Evolutionary conservation across 2,888 invertebrate genomes (phyloP).

Genomic region (Ctena decussata): DNA sequence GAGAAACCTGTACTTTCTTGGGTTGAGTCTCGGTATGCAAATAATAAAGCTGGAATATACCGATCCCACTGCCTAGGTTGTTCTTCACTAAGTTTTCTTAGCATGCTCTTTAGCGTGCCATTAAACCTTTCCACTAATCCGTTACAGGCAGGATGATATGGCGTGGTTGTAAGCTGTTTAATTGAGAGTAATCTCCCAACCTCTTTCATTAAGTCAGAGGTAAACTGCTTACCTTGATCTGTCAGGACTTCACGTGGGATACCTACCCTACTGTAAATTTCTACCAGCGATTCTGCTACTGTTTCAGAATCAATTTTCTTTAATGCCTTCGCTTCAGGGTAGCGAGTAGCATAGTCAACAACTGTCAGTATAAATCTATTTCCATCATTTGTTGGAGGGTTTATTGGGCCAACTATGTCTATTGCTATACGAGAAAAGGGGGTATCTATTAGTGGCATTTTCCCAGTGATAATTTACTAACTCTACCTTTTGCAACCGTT

Average conservation of each 20-base stretch:
- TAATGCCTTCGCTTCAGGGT: slow-evolving; percentile 59
- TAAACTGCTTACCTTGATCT: slow-evolving; percentile 64
- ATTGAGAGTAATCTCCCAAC: slow-evolving; percentile 47
- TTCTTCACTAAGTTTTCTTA: slow-evolving; percentile 42
- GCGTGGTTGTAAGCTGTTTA: slow-evolving; percentile 28
- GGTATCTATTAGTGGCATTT: slow-evolving; percentile 44
- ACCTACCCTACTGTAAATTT: slow-evolving; percentile 54
- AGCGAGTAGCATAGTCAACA: slow-evolving; percentile 63
- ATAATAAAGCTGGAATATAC: slow-evolving; percentile 54
- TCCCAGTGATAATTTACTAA: background rate
- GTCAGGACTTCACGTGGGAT: slow-evolving; percentile 57
- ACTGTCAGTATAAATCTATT: slow-evolving; percentile 62
- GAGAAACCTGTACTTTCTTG: slow-evolving; percentile 55
- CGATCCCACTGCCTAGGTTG: slow-evolving; percentile 62
- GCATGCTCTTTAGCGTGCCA: slow-evolving; percentile 58
- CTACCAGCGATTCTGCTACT: slow-evolving; percentile 62
- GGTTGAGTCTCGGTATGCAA: slow-evolving; percentile 66
- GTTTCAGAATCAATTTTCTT: slow-evolving; percentile 44
- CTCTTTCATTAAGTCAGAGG: slow-evolving; percentile 49
- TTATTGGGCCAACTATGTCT: slow-evolving; percentile 55
- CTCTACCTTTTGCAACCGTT: slow-evolving; percentile 15
- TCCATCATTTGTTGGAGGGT: slow-evolving; percentile 36
- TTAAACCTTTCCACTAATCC: slow-evolving; percentile 62
- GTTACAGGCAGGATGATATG: slow-evolving; percentile 39
- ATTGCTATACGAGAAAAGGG: slow-evolving; percentile 54